phyloP scores from a whole-genome alignment of 2,113 vertebrate species.

The Sebastes schlegelii region DNA sequence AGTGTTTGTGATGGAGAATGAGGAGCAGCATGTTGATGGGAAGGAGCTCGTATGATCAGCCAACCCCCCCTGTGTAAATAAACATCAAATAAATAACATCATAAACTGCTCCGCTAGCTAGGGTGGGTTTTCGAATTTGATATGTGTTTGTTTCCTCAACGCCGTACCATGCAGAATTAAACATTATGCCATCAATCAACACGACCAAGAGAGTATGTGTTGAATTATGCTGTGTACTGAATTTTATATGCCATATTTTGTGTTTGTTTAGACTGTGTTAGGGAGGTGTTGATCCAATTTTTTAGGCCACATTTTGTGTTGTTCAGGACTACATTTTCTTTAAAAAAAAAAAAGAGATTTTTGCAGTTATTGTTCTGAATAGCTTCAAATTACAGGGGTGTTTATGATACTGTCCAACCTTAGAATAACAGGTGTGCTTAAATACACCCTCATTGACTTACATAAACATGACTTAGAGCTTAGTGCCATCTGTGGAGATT shows the following conservation, averaged over 20 bases:
- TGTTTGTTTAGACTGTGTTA: background rate
- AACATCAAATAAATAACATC: conserved; percentile 20
- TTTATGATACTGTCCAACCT: background rate
- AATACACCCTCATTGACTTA: background rate
- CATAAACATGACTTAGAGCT: background rate
- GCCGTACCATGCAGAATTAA: conserved; percentile 10
- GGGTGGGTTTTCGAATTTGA: background rate
- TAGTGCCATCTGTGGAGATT: background rate
- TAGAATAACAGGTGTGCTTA: background rate
- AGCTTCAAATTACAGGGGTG: background rate
- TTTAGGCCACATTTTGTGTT: background rate
- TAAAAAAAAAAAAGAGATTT: background rate
- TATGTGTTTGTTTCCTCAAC: conserved; percentile 12
- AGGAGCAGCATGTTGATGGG: background rate
- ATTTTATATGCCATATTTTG: background rate
- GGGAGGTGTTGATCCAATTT: background rate
- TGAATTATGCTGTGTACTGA: conserved; percentile 17
- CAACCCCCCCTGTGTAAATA: conserved; percentile 8
- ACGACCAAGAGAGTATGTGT: background rate
- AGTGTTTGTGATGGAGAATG: background rate
- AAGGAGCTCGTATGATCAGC: conserved; percentile 6
- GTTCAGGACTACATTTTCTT: background rate
- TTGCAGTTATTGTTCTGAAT: background rate
- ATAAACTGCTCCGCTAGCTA: background rate
- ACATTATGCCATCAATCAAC: conserved; percentile 2